These are phyloP conservation scores for human (Homo sapiens) DNA, from an alignment of 2,113 vertebrate genomes.

Conservation along the genomic window DNA sequence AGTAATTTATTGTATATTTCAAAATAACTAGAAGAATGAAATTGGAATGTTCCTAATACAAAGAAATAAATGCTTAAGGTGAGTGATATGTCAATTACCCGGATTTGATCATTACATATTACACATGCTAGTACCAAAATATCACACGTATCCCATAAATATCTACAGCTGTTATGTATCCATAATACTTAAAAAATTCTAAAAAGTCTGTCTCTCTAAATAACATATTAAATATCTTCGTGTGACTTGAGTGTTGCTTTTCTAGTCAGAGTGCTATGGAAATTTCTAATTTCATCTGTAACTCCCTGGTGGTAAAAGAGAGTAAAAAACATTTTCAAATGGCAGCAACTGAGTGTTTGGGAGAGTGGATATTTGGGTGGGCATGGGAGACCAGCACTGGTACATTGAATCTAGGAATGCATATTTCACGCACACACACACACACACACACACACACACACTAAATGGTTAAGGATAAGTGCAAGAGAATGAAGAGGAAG, in stretches of 20 bases:
- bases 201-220: neutral
- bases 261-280: neutral
- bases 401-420: neutral
- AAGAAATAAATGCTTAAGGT: too few relatives aligned
- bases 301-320: neutral
- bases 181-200: too few relatives aligned
- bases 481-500: neutral
- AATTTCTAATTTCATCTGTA: neutral
- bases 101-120: too few relatives aligned
- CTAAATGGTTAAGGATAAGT: neutral
- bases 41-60: too few relatives aligned
- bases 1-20: too few relatives aligned
- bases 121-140: too few relatives aligned
- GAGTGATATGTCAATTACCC: too few relatives aligned
- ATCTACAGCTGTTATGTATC: too few relatives aligned
- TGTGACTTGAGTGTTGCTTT: neutral
- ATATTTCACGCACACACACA: neutral
- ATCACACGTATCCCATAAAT: too few relatives aligned
- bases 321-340: neutral
- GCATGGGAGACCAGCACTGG: neutral
- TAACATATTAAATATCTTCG: neutral
- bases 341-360: neutral
- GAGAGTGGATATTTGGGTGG: too few relatives aligned
- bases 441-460: too few relatives aligned
- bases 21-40: too few relatives aligned